Evolutionary conservation across 1,140 invertebrate species (phyloP).

Genomic region (Ostrea denselamellosa): DNA sequence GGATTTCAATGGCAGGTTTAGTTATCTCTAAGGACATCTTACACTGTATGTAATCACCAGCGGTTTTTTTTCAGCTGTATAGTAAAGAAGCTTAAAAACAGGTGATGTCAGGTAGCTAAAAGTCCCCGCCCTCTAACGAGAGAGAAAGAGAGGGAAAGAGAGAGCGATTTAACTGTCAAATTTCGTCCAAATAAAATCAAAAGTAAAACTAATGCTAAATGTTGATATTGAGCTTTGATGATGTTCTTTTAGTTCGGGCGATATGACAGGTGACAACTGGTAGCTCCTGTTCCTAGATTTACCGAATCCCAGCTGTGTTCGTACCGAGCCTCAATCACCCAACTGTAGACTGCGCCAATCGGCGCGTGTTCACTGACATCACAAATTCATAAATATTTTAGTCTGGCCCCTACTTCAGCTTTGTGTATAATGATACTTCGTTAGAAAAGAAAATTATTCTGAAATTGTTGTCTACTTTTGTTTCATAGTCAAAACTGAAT

Average conservation of each 20-base stretch:
- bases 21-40: conserved; percentile 12
- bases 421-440: no score
- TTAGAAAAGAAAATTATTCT: no score
- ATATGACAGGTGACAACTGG: conserved; percentile 3
- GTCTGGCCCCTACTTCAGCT: no score
- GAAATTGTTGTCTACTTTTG: no score
- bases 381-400: no score
- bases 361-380: no score
- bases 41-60: neutral
- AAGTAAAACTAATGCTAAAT: neutral
- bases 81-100: conserved; percentile 20
- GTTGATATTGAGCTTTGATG: conserved; percentile 32
- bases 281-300: neutral
- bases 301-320: neutral
- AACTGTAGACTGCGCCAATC: no score
- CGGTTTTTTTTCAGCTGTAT: neutral
- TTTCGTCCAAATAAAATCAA: neutral
- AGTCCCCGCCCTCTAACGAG: neutral
- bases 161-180: neutral
- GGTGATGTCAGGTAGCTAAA: neutral
- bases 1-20: neutral
- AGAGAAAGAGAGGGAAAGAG: neutral
- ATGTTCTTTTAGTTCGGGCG: neutral
- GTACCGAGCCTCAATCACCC: neutral
- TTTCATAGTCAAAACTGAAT: no score